Conservation (phyloP, 2,888 invertebrate species). For the Piscicola geometra region DNA sequence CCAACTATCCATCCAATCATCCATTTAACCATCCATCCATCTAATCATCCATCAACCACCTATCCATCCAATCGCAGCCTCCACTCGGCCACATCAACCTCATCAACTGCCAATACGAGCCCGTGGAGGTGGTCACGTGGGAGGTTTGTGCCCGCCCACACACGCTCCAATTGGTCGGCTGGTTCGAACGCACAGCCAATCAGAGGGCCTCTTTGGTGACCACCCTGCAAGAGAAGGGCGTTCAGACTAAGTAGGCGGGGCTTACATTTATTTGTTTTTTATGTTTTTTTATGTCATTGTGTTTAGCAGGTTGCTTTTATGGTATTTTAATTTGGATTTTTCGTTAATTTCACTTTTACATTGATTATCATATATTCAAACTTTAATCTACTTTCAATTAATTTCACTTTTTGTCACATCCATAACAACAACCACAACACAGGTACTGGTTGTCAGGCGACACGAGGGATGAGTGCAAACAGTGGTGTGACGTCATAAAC, state of each 20-base stretch:
- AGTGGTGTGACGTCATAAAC: slow-evolving; percentile 32
- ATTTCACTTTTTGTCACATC: too few relatives aligned
- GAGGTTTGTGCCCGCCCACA: slow-evolving; percentile 8
- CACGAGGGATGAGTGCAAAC: slow-evolving; percentile 29
- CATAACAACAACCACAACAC: background rate
- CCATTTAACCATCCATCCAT: background rate
- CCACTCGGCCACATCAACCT: background rate
- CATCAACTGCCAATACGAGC: slow-evolving; percentile 12
- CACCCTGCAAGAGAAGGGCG: background rate
- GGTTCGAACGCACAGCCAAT: slow-evolving; percentile 3
- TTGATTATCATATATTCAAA: too few relatives aligned
- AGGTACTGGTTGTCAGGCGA: slow-evolving; percentile 36
- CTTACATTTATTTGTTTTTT: background rate
- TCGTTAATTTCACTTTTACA: too few relatives aligned
- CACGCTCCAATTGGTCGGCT: slow-evolving; percentile 3
- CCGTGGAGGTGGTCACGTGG: slow-evolving; percentile 5
- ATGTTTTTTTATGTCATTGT: background rate
- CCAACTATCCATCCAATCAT: too few relatives aligned
- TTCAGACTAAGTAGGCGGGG: background rate
- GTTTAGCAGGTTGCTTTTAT: too few relatives aligned
- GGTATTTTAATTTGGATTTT: too few relatives aligned
- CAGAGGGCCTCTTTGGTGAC: background rate
- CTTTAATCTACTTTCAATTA: too few relatives aligned
- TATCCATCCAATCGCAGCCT: background rate
- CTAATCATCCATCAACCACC: background rate